These are phyloP conservation scores for Semicossyphus pulcher DNA, from an alignment of 2,113 vertebrate genomes.

Conservation along the genomic window DNA sequence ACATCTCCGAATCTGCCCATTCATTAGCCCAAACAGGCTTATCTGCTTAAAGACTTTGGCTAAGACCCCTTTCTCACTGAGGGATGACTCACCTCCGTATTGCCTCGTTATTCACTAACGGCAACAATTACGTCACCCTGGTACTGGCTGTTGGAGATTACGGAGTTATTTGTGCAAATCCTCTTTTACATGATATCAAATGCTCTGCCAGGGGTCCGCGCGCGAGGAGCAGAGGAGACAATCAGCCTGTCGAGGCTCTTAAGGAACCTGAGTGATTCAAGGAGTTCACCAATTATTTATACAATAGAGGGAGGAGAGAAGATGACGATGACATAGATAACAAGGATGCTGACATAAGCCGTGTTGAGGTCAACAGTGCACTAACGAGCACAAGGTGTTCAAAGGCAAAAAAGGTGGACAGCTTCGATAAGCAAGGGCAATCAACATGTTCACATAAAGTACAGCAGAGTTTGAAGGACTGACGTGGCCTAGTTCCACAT, in stretches of 20 bases:
- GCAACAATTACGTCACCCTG: constrained; percentile 79
- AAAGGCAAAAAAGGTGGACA: constrained; percentile 28
- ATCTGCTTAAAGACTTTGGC: constrained; percentile 81
- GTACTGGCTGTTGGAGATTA: constrained; percentile 77
- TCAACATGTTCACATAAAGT: not conserved
- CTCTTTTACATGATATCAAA: constrained; percentile 76
- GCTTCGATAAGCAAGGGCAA: not conserved
- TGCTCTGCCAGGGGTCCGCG: constrained; percentile 54
- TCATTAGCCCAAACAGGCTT: constrained; percentile 82
- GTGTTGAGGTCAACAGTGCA: constrained; percentile 39
- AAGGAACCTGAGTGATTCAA: constrained; percentile 42
- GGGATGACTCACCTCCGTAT: constrained; percentile 81
- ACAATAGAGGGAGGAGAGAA: constrained; percentile 19
- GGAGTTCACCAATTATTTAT: constrained; percentile 28
- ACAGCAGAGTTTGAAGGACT: not conserved
- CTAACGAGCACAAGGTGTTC: constrained; percentile 23
- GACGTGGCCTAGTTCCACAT: not conserved
- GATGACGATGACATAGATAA: constrained; percentile 28
- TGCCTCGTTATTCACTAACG: constrained; percentile 75
- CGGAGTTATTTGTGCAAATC: constrained; percentile 77
- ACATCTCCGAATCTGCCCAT: constrained; percentile 72
- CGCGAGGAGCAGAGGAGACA: constrained; percentile 38
- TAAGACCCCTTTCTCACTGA: constrained; percentile 73
- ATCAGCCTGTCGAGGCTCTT: constrained; percentile 28
- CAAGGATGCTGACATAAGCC: constrained; percentile 63